These are phyloP conservation scores for Trachelus troglodyta DNA, from an alignment of 2,888 invertebrate species.

Conservation along the genomic window DNA sequence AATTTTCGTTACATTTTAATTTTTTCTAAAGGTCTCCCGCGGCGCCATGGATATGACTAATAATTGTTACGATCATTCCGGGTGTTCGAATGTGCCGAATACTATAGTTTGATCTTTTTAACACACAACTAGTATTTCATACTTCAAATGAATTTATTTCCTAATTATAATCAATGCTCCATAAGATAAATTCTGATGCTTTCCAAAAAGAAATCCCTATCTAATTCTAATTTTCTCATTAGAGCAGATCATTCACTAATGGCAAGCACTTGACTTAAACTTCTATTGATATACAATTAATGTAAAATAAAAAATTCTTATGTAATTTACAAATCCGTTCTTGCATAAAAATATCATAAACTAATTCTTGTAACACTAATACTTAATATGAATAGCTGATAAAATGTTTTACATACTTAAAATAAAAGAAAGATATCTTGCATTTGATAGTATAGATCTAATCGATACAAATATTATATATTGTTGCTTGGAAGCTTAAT, in stretches of 20 bases:
- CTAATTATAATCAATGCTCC: background rate
- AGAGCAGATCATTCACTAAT: background rate
- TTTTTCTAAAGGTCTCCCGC: background rate
- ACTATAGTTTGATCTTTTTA: background rate
- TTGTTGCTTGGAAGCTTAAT: background rate
- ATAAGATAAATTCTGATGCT: background rate
- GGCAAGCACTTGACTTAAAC: slow-evolving; percentile 4
- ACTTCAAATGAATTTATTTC: background rate
- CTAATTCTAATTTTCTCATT: background rate
- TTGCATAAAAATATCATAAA: background rate
- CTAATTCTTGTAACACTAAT: background rate
- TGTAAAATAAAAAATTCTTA: slow-evolving; percentile 3
- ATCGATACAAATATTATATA: background rate
- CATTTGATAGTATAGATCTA: background rate
- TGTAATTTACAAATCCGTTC: slow-evolving; percentile 4
- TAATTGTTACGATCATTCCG: background rate
- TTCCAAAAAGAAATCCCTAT: background rate
- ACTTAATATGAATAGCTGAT: background rate
- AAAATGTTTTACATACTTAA: background rate
- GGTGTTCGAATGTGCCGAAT: background rate
- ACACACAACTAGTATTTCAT: background rate
- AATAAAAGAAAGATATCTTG: background rate
- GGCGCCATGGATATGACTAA: background rate
- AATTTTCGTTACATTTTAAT: background rate
- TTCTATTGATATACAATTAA: background rate